Evolutionary conservation across 2,113 vertebrate species (phyloP).

Genomic region (Podarcis muralis): DNA sequence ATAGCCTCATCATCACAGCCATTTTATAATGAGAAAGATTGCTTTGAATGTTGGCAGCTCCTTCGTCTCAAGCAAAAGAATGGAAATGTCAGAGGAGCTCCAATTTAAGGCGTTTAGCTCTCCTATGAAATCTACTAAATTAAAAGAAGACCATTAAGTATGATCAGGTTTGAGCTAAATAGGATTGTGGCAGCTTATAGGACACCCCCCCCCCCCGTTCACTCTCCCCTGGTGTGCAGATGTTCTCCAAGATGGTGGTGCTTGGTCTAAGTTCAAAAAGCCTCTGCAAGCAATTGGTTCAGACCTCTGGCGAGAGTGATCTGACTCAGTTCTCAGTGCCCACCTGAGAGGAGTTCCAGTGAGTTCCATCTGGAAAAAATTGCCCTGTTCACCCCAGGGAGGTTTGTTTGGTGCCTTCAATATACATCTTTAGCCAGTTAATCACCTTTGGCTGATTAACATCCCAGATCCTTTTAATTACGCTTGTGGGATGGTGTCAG

Average conservation of each 20-base stretch:
- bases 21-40: slow-evolving; percentile 28
- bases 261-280: no score
- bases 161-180: background rate
- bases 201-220: background rate
- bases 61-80: slow-evolving; percentile 42
- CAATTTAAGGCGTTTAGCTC: slow-evolving; percentile 28
- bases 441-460: no score
- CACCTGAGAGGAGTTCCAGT: no score
- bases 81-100: slow-evolving; percentile 22
- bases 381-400: no score
- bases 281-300: background rate
- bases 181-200: background rate
- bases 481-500: no score
- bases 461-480: no score
- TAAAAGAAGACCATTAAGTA: background rate
- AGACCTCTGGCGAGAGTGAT: no score
- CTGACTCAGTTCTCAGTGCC: no score
- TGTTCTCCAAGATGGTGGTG: no score
- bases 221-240: background rate
- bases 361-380: no score
- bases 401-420: no score
- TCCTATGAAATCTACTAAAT: slow-evolving; percentile 19
- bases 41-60: slow-evolving; percentile 31
- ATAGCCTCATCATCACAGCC: background rate
- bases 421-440: no score